Evolutionary conservation across 1,140 invertebrate genomes (phyloP).

Genomic region (Apis dorsata): DNA sequence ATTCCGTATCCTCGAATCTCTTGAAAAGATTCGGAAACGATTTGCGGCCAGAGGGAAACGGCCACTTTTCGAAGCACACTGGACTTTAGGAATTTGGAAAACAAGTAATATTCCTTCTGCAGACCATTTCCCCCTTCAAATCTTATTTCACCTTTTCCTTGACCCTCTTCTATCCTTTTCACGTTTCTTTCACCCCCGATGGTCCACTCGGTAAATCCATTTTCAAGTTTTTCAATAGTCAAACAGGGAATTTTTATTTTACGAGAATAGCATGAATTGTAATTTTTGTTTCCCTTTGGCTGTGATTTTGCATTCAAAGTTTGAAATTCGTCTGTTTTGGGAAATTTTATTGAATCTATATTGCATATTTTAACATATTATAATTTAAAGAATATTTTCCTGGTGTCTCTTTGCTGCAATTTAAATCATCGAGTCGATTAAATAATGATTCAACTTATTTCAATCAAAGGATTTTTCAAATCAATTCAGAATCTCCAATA

Average conservation of each 20-base stretch:
- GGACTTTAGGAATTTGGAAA: constrained; percentile 38
- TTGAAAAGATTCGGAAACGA: constrained; percentile 39
- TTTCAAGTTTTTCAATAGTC: constrained; percentile 45
- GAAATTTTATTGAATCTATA: not conserved
- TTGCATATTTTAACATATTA: not conserved
- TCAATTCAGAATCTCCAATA: no score
- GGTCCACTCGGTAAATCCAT: not conserved
- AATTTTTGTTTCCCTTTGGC: not conserved
- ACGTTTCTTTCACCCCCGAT: constrained; percentile 4
- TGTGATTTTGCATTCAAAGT: not conserved
- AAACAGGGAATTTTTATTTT: not conserved
- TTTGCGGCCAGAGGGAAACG: constrained; percentile 59
- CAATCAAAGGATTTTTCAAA: no score
- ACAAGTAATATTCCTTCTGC: constrained; percentile 61
- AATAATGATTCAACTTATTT: no score
- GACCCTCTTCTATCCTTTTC: constrained; percentile 6
- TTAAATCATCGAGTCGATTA: no score
- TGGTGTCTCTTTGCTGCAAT: no score
- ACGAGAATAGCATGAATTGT: not conserved
- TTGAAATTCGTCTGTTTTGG: not conserved
- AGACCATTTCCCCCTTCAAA: constrained; percentile 53
- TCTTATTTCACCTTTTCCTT: constrained; percentile 29
- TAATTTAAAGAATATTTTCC: no score
- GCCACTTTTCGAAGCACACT: constrained; percentile 43
- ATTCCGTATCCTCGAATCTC: constrained; percentile 33